Evolutionary conservation across 1,140 invertebrate genomes (phyloP), one percentile per base, ranked within the genome.

Genomic region (Hyposmocoma kahamanoa): DNA sequence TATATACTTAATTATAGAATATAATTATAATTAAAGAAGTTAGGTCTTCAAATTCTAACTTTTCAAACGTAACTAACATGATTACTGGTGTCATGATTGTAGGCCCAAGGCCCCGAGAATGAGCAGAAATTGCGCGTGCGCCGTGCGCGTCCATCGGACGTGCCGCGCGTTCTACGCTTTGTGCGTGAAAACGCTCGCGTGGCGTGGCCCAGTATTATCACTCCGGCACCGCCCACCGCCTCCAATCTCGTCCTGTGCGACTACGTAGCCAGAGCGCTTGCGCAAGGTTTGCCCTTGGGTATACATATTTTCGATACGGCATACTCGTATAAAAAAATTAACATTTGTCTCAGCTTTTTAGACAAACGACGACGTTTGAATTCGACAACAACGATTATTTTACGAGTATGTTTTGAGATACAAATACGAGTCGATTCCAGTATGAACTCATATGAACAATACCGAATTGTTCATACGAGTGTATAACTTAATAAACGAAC

Each of bases 281-380:
- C 80, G 20, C 80, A 84, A 71, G 80, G 80, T 84, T 45, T 22
- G n/a, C n/a, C n/a, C n/a, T n/a, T n/a, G n/a, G n/a, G n/a, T n/a
- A n/a, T n/a, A n/a, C n/a, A n/a, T n/a, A n/a, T n/a, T n/a, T n/a
- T n/a, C n/a, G n/a, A n/a, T n/a, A n/a, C n/a, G n/a, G n/a, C n/a
- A n/a, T n/a, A n/a, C n/a, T n/a, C n/a, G n/a, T n/a, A n/a, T n/a
- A n/a, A n/a, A n/a, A n/a, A n/a, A n/a, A n/a, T n/a, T n/a, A n/a
- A n/a, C n/a, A n/a, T n/a, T n/a, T n/a, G n/a, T n/a, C n/a, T n/a
- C n/a, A n/a, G n/a, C n/a, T n/a, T n/a, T n/a, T n/a, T n/a, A n/a
- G n/a, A n/a, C n/a, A n/a, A n/a, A n/a, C n/a, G n/a, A n/a, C n/a
- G n/a, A n/a, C n/a, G n/a, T n/a, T n/a, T n/a, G n/a, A n/a, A n/a